Evolutionary conservation across 2,113 vertebrate genomes (phyloP).

Genomic region (Peromyscus californicus): DNA sequence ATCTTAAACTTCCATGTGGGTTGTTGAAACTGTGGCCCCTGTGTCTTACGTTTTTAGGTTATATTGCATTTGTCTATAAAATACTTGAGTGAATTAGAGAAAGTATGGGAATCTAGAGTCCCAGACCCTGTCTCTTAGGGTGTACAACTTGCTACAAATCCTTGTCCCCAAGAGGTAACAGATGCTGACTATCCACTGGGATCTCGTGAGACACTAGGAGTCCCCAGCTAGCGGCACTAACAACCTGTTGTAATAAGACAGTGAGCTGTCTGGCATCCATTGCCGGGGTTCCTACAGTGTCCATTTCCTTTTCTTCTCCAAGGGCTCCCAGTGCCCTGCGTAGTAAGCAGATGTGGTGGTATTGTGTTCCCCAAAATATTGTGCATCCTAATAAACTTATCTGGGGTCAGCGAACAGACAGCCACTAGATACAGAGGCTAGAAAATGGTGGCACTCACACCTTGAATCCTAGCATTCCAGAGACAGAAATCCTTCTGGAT

Average conservation of each 20-base stretch:
- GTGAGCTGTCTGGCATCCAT: not conserved
- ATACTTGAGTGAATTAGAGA: not conserved
- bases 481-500: too few relatives aligned
- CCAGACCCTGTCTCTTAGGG: not conserved
- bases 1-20: not conserved
- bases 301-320: not conserved
- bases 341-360: not conserved
- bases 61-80: not conserved
- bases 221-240: not conserved
- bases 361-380: too few relatives aligned
- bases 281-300: not conserved
- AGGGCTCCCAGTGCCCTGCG: not conserved
- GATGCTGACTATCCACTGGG: not conserved
- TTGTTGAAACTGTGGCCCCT: not conserved
- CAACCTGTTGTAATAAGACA: not conserved
- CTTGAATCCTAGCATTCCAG: too few relatives aligned
- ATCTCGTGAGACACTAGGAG: not conserved
- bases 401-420: too few relatives aligned
- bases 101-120: not conserved
- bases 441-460: too few relatives aligned
- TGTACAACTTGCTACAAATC: not conserved
- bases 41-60: not conserved
- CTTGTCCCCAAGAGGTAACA: accelerated
- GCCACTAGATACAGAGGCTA: too few relatives aligned
- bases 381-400: too few relatives aligned